A percentile compares a stretch with the other conserved stretches of the same genome.
Conservation (phyloP, 2,113 vertebrate species). For the Pelmatolapia mariae region DNA sequence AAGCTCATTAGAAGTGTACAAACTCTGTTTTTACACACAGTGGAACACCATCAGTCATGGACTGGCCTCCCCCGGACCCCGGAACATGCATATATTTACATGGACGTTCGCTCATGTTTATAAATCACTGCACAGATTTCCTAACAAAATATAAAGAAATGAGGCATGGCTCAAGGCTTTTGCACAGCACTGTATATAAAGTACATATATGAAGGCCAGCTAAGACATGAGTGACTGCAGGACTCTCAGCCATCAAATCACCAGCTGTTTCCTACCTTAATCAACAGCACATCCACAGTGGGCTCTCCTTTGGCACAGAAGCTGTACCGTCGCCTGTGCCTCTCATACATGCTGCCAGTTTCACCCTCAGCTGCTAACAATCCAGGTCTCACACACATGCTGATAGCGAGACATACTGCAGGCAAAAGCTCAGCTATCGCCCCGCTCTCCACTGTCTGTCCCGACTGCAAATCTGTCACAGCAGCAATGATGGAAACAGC, state of each 20-base stretch:
- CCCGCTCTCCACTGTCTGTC: neutral
- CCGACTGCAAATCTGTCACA: neutral
- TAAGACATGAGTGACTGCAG: neutral
- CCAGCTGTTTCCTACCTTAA: conserved; percentile 76
- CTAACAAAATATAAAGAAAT: neutral
- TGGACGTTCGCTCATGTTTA: neutral
- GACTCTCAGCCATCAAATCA: neutral
- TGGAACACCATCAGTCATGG: neutral
- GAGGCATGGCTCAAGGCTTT: neutral
- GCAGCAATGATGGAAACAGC: neutral
- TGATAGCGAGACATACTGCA: neutral
- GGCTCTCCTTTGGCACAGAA: conserved; percentile 83
- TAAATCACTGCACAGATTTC: neutral
- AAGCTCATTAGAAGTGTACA: neutral
- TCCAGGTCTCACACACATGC: neutral
- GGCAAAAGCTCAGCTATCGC: neutral
- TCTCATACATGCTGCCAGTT: conserved; percentile 79
- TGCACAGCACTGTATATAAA: neutral
- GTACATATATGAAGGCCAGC: neutral
- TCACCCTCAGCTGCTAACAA: neutral
- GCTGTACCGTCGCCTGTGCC: conserved; percentile 86
- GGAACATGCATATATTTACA: neutral
- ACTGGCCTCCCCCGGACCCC: neutral
- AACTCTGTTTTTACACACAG: neutral
- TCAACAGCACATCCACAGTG: conserved; percentile 82